Evolutionary conservation across 2,113 vertebrate species (phyloP).

Genomic region (Bufo gargarizans): DNA sequence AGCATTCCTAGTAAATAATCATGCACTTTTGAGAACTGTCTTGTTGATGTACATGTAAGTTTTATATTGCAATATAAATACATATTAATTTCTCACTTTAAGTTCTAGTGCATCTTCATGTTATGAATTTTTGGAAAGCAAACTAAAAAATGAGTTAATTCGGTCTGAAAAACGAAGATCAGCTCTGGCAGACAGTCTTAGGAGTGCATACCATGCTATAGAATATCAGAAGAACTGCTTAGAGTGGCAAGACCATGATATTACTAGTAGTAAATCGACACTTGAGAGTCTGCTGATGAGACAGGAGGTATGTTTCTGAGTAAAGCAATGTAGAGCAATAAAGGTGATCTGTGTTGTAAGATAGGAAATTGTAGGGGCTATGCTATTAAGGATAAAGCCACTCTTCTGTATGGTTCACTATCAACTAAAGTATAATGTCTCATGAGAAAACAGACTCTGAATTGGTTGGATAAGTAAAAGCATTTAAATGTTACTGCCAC

Average conservation of each 20-base stretch:
- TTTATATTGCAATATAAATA: neutral
- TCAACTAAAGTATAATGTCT: too few species aligned
- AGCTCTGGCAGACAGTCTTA: slow-evolving; percentile 30
- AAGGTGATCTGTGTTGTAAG: neutral
- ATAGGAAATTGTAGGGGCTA: neutral
- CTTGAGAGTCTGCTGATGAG: slow-evolving; percentile 34
- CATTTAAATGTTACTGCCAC: too few species aligned
- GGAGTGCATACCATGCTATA: slow-evolving; percentile 20
- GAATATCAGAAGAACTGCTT: slow-evolving; percentile 39
- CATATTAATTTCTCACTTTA: neutral
- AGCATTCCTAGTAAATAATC: too few species aligned
- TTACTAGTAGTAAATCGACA: slow-evolving; percentile 6
- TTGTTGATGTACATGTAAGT: neutral
- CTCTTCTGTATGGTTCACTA: too few species aligned
- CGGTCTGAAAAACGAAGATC: slow-evolving; percentile 44
- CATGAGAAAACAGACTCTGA: too few species aligned
- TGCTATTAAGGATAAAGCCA: neutral
- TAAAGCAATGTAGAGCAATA: neutral
- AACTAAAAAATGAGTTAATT: slow-evolving; percentile 27
- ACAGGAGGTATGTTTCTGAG: slow-evolving; percentile 39
- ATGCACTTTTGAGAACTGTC: too few species aligned
- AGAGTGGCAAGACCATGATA: neutral
- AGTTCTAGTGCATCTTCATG: slow-evolving; percentile 22
- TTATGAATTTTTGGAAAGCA: neutral
- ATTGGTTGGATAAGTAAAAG: too few species aligned